Evolutionary conservation across 1,140 invertebrate species (phyloP).

Genomic region (Aphis craccivora): DNA sequence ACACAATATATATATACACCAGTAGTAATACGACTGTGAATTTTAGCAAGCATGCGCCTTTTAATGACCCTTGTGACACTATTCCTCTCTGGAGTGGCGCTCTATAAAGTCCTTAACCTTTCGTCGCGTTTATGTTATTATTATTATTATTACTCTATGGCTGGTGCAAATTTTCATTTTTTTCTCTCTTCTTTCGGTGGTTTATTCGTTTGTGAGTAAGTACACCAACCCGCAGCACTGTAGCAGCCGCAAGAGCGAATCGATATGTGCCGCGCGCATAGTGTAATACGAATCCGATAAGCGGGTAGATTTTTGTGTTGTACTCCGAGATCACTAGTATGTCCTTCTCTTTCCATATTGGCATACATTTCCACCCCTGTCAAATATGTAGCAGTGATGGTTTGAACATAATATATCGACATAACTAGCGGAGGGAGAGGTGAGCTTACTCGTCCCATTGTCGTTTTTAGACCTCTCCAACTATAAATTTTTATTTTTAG

Average conservation of each 20-base stretch:
- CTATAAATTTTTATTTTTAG: no score
- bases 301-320: background rate
- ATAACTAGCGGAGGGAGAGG: no score
- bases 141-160: background rate
- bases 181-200: background rate
- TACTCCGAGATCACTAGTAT: background rate
- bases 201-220: background rate
- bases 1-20: background rate
- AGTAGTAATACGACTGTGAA: background rate
- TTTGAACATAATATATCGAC: background rate
- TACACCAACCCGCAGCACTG: background rate
- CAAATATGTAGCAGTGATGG: background rate
- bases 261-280: background rate
- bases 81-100: background rate
- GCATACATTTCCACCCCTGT: background rate
- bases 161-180: background rate
- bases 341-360: background rate
- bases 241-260: background rate
- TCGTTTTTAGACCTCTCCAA: no score
- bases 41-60: slow-evolving; percentile 43
- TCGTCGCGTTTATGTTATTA: background rate
- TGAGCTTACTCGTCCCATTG: no score
- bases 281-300: background rate
- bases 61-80: slow-evolving; percentile 3
- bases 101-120: background rate